These are phyloP conservation scores for Heloderma charlesbogerti DNA, from an alignment of 2,113 vertebrate genomes.

Conservation along the genomic window DNA sequence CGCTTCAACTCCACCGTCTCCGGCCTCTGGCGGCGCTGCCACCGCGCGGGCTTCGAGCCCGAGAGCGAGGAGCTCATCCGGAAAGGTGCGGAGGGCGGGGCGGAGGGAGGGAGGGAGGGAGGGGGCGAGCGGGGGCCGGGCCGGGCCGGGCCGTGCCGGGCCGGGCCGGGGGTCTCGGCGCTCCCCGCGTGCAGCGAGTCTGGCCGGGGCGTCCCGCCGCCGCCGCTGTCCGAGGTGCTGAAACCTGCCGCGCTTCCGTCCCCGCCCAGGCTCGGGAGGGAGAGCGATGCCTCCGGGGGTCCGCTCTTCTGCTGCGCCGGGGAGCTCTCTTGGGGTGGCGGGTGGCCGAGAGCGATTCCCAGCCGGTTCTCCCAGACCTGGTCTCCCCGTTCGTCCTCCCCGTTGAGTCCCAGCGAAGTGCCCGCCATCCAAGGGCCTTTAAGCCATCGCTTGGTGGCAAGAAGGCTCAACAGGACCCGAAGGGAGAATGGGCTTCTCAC, in stretches of 20 bases:
- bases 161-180: neutral
- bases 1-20: constrained; percentile 91
- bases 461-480: neutral
- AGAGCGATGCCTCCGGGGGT: neutral
- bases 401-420: neutral
- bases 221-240: constrained; percentile 36
- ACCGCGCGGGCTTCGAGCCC: constrained; percentile 88
- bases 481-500: neutral
- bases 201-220: neutral
- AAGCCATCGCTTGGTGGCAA: neutral
- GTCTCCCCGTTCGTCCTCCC: neutral
- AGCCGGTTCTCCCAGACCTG: neutral
- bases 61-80: constrained; percentile 90
- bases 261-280: neutral
- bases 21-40: constrained; percentile 90
- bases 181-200: too few species aligned
- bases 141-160: neutral
- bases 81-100: constrained; percentile 79
- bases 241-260: neutral
- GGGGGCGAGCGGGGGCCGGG: neutral
- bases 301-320: neutral
- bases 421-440: neutral
- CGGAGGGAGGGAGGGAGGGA: neutral
- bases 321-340: neutral
- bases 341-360: too few species aligned